Evolutionary conservation across 2,888 invertebrate species (phyloP).

Genomic region (Liposcelis brunnea): DNA sequence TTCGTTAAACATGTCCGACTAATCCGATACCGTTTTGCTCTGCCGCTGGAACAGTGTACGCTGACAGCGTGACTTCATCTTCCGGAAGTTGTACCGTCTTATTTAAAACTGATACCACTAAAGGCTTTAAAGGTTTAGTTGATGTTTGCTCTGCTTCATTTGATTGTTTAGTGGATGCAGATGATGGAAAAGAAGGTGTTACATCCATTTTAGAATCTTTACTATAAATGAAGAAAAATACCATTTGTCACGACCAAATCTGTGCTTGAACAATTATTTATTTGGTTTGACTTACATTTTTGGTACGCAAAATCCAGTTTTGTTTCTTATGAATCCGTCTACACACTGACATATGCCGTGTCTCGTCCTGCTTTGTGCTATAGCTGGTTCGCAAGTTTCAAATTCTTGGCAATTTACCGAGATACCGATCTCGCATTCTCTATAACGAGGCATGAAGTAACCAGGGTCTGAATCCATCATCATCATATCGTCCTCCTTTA

Average conservation of each 20-base stretch:
- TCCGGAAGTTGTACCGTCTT: slow-evolving; percentile 67
- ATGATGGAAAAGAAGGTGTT: too few species aligned
- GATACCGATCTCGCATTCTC: background rate
- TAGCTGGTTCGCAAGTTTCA: slow-evolving; percentile 20
- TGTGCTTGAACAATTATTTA: too few species aligned
- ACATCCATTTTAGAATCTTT: too few species aligned
- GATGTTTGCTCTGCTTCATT: too few species aligned
- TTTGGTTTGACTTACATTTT: slow-evolving; percentile 11
- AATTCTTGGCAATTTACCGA: slow-evolving; percentile 17
- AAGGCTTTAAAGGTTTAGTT: background rate
- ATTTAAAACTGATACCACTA: slow-evolving; percentile 56
- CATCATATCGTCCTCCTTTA: background rate
- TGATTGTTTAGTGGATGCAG: too few species aligned
- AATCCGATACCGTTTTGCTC: too few species aligned
- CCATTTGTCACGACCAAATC: too few species aligned
- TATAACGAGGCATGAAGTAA: background rate
- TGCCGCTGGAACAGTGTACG: slow-evolving; percentile 62
- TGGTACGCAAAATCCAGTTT: slow-evolving; percentile 15
- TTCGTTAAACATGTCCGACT: slow-evolving; percentile 1
- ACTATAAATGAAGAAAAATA: too few species aligned
- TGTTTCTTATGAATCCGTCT: slow-evolving; percentile 18
- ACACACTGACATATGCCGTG: slow-evolving; percentile 22
- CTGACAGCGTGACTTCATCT: slow-evolving; percentile 67
- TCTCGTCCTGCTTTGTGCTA: slow-evolving; percentile 17
- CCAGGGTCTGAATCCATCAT: background rate